Evolutionary conservation across 1,140 invertebrate genomes (phyloP).

Genomic region (Hypothenemus hampei): DNA sequence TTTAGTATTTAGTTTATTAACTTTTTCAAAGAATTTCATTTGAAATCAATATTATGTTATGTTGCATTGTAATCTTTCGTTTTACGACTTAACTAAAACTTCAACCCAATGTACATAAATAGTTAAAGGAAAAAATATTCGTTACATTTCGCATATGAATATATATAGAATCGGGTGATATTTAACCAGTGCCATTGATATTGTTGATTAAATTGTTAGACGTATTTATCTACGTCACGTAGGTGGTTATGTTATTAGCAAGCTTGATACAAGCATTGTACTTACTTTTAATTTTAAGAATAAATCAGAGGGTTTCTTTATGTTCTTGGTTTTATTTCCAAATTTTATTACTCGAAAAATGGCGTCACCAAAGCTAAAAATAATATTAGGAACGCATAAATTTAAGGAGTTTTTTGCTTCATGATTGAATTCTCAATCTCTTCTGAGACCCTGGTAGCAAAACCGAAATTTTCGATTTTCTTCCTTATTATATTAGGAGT

Average conservation of each 20-base stretch:
- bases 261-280: slow-evolving; percentile 43
- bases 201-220: slow-evolving; percentile 48
- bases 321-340: neutral
- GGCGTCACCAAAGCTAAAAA: too few relatives aligned
- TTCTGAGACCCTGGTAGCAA: too few relatives aligned
- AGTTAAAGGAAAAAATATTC: slow-evolving; percentile 37
- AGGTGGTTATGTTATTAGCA: slow-evolving; percentile 44
- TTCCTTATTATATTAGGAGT: too few relatives aligned
- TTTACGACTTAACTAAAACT: slow-evolving; percentile 22
- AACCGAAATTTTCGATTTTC: too few relatives aligned
- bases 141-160: slow-evolving; percentile 37
- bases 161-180: slow-evolving; percentile 49
- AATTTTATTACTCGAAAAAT: too few relatives aligned
- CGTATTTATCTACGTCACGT: slow-evolving; percentile 36
- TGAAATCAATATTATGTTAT: too few relatives aligned
- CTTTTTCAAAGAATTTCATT: too few relatives aligned
- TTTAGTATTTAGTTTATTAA: slow-evolving; percentile 23
- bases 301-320: slow-evolving; percentile 48
- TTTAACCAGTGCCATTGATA: slow-evolving; percentile 49
- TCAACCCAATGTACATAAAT: slow-evolving; percentile 37
- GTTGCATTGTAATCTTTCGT: too few relatives aligned
- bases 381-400: too few relatives aligned
- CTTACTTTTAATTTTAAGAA: slow-evolving; percentile 42
- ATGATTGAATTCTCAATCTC: too few relatives aligned
- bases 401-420: too few relatives aligned